Evolutionary conservation across 2,113 vertebrate species (phyloP).

Genomic region (Pseudonaja textilis): DNA sequence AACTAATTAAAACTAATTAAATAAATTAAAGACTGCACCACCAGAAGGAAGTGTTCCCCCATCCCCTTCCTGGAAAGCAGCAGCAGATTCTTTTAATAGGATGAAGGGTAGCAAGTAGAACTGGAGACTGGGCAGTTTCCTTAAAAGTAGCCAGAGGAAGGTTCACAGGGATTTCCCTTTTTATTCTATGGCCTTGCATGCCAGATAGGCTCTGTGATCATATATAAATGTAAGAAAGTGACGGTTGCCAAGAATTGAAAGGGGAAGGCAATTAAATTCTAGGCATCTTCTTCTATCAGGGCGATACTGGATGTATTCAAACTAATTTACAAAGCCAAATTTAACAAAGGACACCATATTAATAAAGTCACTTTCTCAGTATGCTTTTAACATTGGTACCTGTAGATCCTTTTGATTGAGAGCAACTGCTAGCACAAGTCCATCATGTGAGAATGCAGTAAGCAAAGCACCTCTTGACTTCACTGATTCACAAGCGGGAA

Average conservation of each 20-base stretch:
- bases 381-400: conserved; percentile 59
- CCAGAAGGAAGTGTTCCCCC: not conserved
- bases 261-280: not conserved
- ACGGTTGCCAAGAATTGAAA: not conserved
- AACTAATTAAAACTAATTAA: too few relatives aligned
- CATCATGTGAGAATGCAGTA: conserved; percentile 83
- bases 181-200: not conserved
- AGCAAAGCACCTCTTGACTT: conserved; percentile 90
- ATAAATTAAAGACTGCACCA: not conserved
- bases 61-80: not conserved
- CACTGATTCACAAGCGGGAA: conserved; percentile 77
- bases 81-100: not conserved
- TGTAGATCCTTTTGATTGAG: conserved; percentile 90
- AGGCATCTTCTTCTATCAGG: not conserved
- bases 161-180: not conserved
- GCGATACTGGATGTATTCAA: not conserved
- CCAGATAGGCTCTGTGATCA: too few relatives aligned
- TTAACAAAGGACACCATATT: conserved; percentile 7
- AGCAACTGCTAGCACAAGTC: conserved; percentile 78
- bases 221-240: not conserved
- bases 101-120: not conserved
- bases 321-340: not conserved
- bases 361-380: not conserved
- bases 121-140: not conserved
- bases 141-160: not conserved